These are phyloP conservation scores for Polydrusus pterygomalis DNA, from an alignment of 2,888 invertebrate species.

Conservation along the genomic window DNA sequence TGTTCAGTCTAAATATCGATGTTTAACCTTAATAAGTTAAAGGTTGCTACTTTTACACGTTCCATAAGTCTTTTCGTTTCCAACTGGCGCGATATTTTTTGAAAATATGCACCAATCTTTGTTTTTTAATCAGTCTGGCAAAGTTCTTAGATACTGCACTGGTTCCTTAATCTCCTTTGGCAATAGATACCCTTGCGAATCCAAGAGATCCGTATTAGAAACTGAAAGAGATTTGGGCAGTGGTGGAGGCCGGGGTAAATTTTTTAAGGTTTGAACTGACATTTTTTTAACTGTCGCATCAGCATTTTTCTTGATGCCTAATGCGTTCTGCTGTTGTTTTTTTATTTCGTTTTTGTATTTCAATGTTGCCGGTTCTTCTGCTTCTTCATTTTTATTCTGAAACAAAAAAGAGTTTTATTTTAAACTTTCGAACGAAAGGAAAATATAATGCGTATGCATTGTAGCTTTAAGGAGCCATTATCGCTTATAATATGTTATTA, in stretches of 20 bases:
- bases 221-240: conserved; percentile 68
- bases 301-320: not conserved
- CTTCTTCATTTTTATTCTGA: conserved; percentile 21
- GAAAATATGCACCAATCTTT: conserved; percentile 9
- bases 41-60: conserved; percentile 9
- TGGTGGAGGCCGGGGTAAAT: conserved; percentile 75
- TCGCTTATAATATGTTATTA: too few relatives aligned
- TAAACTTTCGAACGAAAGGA: too few relatives aligned
- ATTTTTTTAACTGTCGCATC: conserved; percentile 52
- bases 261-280: conserved; percentile 62
- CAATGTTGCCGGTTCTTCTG: conserved; percentile 2
- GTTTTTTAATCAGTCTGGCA: conserved; percentile 64
- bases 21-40: not conserved
- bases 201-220: conserved; percentile 74
- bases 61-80: conserved; percentile 5
- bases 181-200: conserved; percentile 81
- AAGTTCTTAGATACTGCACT: conserved; percentile 69
- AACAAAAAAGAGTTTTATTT: conserved; percentile 13
- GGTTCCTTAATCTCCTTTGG: conserved; percentile 72
- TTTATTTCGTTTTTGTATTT: conserved; percentile 27
- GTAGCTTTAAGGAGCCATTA: too few relatives aligned
- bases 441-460: too few relatives aligned
- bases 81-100: not conserved
- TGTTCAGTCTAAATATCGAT: too few relatives aligned
- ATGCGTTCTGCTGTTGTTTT: not conserved